Evolutionary conservation across 1,140 invertebrate genomes (phyloP), one percentile per base, ranked within the genome.

Genomic region (Trichomalopsis sarcophagae): DNA sequence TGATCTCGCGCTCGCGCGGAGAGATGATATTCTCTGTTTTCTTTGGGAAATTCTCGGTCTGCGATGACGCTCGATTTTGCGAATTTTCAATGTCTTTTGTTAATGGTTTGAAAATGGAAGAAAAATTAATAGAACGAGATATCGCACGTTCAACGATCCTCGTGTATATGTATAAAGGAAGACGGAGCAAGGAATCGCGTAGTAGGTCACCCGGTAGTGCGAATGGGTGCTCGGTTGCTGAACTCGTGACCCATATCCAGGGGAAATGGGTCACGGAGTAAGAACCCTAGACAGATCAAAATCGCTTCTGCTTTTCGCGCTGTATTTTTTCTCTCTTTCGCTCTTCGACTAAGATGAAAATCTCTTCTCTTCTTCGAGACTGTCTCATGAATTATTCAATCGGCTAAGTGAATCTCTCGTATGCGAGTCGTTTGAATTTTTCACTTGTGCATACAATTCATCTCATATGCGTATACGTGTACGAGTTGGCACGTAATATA

Each of bases 171-270:
- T 27, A n/a, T 6, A 30, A 36, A 6, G 69, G 27, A 36, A 36
- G 27, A 44, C 74, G 17, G 33, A 36, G 74, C 36, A 13, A 50
- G 75, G 44, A 77, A 66, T 36, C 62, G 55, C 77, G 55, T 17
- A 79, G 77, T 79, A 79, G 77, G 55, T 79, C 77, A 79, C 10
- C 77, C 14, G 30, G 77, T 50, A 27, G 75, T 4, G 75, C 47
- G n/a, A 77, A 30, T 7, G 75, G n/a, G n/a, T 77, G 3, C 36
- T 86, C 77, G 84, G 89, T 90, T 88, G 89, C 75, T 89, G 89
- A 91, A 90, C 90, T 85, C 88, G 80, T 91, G 89, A 87, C 90
- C 89, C 69, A 90, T 89, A 88, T 90, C 77, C 75, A 30, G 66
- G 50, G 30, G 17, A 91, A 90, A 89, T 90, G 87, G 90, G 89